These are phyloP conservation scores for Archaeoteleia sp. DNA, from an alignment of 2,888 invertebrate genomes.

Conservation along the genomic window DNA sequence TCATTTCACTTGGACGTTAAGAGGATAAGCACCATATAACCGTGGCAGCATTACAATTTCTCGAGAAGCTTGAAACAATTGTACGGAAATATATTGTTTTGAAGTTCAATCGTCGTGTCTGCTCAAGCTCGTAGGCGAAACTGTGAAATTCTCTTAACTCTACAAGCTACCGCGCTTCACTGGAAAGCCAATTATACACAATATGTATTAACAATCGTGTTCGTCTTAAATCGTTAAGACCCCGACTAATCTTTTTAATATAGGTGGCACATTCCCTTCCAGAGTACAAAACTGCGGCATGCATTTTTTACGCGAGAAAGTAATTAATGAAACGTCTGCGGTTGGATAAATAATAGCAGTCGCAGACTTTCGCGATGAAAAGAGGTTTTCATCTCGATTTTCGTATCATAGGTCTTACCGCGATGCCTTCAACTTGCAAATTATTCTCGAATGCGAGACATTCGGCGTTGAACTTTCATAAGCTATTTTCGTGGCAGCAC, in stretches of 20 bases:
- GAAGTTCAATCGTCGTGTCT: conserved; percentile 19
- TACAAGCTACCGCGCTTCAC: conserved; percentile 17
- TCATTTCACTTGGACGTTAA: no score
- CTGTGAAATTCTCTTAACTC: conserved; percentile 27
- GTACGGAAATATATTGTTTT: conserved; percentile 22
- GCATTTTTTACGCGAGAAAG: background rate
- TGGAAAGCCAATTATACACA: conserved; percentile 27
- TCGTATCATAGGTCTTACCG: no score
- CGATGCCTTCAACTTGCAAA: no score
- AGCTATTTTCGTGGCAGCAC: background rate
- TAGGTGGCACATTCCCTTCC: conserved; percentile 8
- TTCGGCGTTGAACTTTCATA: conserved; percentile 6
- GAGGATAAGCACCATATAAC: background rate
- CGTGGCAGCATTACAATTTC: conserved; percentile 13
- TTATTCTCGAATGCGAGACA: conserved; percentile 12
- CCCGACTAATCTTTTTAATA: conserved; percentile 15
- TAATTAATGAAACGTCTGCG: conserved; percentile 15
- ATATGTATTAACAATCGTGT: conserved; percentile 22
- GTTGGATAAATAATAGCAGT: conserved; percentile 14
- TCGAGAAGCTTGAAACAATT: conserved; percentile 24
- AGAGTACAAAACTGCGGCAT: background rate
- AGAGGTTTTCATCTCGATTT: background rate
- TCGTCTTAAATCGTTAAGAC: conserved; percentile 23
- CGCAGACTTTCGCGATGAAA: conserved; percentile 2
- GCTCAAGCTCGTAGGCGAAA: conserved; percentile 16